Base-by-base conservation (phyloP, 2,113 vertebrate genomes). In the Bambusicola thoracicus region DNA sequence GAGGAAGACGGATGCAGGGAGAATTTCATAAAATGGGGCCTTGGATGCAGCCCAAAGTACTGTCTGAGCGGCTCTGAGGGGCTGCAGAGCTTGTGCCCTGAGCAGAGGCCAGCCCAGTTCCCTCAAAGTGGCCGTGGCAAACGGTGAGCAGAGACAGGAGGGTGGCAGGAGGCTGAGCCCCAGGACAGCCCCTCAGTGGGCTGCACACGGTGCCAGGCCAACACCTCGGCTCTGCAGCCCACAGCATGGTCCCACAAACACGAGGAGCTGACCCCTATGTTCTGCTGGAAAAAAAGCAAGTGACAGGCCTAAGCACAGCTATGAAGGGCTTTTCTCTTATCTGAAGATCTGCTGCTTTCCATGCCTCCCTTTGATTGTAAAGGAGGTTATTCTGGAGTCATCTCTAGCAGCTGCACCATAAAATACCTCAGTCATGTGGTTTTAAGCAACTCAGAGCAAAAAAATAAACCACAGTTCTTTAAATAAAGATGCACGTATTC, bases 401-500 rank as follows among this genome's bases (percentile, higher is more conserved):
- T 81, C 61, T 83, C 13, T 63, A 87, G 85, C 59, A 86, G 46
- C 81, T 91, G 82, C 48, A 56, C 13, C 87, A 32, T 90, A 75
- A 88, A 94, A 94, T 83, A 85, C 65, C 36, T 91, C 65, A 65
- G 76, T 56, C 84, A 63, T 3, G 1, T 70, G 46, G 68, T 75
- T 93, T 94, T 85, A 89, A 92, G 59, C 51, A 91, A 73, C 13
- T 1, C 44, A 58, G 58, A 48, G 34, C 29, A 51, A 70, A 41
- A 72, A 44, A 27, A 29, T 36, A 29, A 63, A 40, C 10, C 0
- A 2, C 61, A 56, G 22, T 74, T 87, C 65, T 88, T 92, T 61
- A 94, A 65, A 48, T 93, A 88, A 92, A 90, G 88, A 79, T 81
- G 75, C 66, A 62, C n/a, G 40, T 94, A 92, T 84, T 88, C 76